Evolutionary conservation across 2,797 vertebrate genomes (phyloP).

Genomic region (Argentina silus): DNA sequence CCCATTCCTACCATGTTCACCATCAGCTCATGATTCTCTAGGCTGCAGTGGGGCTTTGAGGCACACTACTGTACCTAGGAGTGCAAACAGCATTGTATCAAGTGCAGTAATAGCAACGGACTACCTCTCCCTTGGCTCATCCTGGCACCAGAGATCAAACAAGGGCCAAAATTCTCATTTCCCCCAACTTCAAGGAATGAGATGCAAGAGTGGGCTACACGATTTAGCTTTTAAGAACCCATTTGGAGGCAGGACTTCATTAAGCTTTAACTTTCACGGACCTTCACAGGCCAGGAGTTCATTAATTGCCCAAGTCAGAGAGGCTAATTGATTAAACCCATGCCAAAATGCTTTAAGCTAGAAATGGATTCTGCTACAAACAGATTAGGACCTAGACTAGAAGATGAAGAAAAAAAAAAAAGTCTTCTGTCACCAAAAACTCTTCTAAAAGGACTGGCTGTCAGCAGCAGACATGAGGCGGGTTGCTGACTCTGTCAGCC

Average conservation of each 20-base stretch:
- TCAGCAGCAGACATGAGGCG: neutral
- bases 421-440: conserved; percentile 18
- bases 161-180: conserved; percentile 46
- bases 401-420: conserved; percentile 11
- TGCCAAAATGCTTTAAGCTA: conserved; percentile 51
- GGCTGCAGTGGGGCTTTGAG: conserved; percentile 25
- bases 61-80: neutral
- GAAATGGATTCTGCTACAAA: conserved; percentile 39
- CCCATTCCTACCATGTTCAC: conserved; percentile 27
- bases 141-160: conserved; percentile 24
- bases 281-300: conserved; percentile 66
- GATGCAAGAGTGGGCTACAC: conserved; percentile 27
- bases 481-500: conserved; percentile 9
- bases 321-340: conserved; percentile 61
- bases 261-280: conserved; percentile 67
- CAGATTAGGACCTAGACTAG: conserved; percentile 29
- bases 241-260: conserved; percentile 65
- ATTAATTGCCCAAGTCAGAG: conserved; percentile 62
- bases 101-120: conserved; percentile 11
- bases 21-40: conserved; percentile 23
- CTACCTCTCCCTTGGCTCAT: conserved; percentile 24
- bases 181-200: conserved; percentile 42
- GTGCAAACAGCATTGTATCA: conserved; percentile 19
- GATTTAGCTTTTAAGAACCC: conserved; percentile 58
- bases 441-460: conserved; percentile 3